Evolutionary conservation across 2,888 invertebrate genomes (phyloP).

Genomic region (Dioctria linearis): DNA sequence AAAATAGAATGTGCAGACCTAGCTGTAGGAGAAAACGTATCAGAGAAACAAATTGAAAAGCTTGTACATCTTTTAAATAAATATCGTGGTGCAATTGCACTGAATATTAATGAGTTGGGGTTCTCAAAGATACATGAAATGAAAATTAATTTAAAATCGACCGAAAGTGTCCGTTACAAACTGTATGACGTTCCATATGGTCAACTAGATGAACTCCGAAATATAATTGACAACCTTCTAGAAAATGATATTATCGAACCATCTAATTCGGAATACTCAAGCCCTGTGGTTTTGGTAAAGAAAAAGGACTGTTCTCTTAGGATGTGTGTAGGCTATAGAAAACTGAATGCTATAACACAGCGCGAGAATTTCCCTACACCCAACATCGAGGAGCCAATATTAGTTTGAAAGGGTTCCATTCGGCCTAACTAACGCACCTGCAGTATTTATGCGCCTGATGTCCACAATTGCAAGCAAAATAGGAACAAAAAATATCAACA

Average conservation of each 20-base stretch:
- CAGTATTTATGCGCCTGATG: not conserved
- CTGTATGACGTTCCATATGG: not conserved
- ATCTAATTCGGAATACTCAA: too few species aligned
- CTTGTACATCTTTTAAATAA: not conserved
- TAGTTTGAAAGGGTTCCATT: slow-evolving; percentile 58
- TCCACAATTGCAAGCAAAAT: not conserved
- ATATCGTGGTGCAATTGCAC: not conserved
- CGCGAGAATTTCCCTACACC: too few species aligned
- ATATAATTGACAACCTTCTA: not conserved
- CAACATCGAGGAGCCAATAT: too few species aligned
- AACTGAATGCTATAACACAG: too few species aligned
- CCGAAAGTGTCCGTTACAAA: slow-evolving; percentile 2
- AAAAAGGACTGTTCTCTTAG: too few species aligned
- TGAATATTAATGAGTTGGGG: not conserved
- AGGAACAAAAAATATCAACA: slow-evolving; percentile 3
- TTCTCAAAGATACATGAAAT: not conserved
- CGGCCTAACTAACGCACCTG: slow-evolving; percentile 54
- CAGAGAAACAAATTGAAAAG: not conserved
- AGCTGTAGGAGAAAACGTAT: not conserved
- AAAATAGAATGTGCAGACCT: not conserved
- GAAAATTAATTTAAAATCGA: not conserved
- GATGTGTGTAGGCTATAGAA: too few species aligned
- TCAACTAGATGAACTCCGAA: not conserved
- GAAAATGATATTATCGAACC: too few species aligned
- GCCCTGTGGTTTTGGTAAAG: too few species aligned